These are phyloP conservation scores for Toxotes jaculatrix DNA, from an alignment of 2,113 vertebrate genomes.

Conservation along the genomic window DNA sequence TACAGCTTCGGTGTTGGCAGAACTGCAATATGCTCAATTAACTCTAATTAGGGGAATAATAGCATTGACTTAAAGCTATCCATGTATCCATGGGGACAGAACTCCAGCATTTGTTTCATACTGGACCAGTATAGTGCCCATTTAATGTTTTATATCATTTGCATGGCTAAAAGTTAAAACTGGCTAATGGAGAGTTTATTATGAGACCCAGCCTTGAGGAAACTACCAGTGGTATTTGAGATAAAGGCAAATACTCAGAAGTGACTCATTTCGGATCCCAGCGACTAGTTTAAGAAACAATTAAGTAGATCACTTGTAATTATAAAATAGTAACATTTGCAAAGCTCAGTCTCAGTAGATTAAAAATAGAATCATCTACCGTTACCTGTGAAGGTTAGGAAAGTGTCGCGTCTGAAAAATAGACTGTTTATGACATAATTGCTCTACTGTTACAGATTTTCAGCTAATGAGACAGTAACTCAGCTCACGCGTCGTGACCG, in stretches of 20 bases:
- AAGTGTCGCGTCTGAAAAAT: background rate
- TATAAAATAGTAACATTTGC: background rate
- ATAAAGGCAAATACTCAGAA: background rate
- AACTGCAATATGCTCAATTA: background rate
- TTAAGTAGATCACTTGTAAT: background rate
- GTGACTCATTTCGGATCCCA: background rate
- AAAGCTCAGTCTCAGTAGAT: background rate
- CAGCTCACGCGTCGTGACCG: constrained; percentile 70
- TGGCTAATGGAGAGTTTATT: background rate
- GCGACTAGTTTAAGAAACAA: background rate
- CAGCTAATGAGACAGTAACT: background rate
- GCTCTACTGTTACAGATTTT: background rate
- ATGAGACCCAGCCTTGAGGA: background rate
- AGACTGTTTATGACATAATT: constrained; percentile 2
- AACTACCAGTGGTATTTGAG: background rate
- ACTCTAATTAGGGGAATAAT: background rate
- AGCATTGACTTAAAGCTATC: background rate
- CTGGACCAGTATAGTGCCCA: background rate
- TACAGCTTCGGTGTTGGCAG: background rate
- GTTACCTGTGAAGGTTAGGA: background rate
- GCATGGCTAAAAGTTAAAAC: background rate
- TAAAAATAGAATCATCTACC: background rate
- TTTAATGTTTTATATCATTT: background rate
- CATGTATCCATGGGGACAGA: background rate
- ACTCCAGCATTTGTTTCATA: background rate